Evolutionary conservation across 2,113 vertebrate species (phyloP).

Genomic region (Balaenoptera acutorostrata): DNA sequence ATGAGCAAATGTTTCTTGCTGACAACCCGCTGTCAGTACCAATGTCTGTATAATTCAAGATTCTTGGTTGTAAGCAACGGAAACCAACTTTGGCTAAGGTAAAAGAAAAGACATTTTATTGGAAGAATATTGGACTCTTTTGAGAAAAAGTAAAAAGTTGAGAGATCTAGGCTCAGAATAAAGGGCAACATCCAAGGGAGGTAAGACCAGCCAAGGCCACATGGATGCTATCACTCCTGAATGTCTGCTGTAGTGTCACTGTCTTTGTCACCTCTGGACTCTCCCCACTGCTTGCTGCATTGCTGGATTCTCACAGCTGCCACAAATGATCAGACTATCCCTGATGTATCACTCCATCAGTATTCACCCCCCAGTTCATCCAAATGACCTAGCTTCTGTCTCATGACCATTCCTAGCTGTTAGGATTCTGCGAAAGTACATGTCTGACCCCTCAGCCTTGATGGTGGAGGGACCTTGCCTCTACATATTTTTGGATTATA

Average conservation of each 20-base stretch:
- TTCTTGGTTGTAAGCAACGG: neutral
- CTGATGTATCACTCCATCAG: neutral
- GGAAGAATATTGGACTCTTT: neutral
- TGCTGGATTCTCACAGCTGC: neutral
- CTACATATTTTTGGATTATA: neutral
- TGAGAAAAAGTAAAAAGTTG: neutral
- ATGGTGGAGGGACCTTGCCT: too few species aligned
- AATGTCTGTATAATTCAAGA: neutral
- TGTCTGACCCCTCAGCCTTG: too few species aligned
- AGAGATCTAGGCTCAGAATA: neutral
- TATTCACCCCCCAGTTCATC: neutral
- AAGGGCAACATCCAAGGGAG: neutral
- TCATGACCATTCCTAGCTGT: neutral
- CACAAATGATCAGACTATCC: neutral
- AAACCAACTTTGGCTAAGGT: too few species aligned
- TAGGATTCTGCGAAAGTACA: neutral
- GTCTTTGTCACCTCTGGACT: neutral
- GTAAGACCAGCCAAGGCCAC: neutral
- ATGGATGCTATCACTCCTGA: rapidly evolving
- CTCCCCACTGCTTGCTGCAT: neutral
- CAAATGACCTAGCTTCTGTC: neutral
- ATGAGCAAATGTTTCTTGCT: neutral
- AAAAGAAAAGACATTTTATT: neutral
- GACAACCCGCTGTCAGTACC: neutral
- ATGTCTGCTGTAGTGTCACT: neutral